A percentile compares a stretch with the other conserved stretches of the same genome.
These are phyloP conservation scores for Platanista minor DNA, from an alignment of 2,113 vertebrate species.

Conservation along the genomic window DNA sequence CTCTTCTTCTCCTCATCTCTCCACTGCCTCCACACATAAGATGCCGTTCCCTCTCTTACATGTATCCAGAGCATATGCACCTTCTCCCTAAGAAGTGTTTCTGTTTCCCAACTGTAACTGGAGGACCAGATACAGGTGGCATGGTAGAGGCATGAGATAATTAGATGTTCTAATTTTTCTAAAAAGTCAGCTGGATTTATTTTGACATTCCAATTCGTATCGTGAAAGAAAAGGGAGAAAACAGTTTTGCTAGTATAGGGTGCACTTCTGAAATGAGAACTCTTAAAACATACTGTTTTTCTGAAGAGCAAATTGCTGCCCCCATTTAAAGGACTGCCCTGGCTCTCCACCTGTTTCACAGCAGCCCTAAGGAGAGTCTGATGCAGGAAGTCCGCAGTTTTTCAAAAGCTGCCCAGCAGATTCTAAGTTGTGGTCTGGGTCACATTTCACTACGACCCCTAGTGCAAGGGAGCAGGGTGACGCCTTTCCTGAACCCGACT, in stretches of 20 bases:
- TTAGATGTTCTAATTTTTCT: not conserved
- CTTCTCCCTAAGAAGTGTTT: not conserved
- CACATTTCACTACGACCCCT: not conserved
- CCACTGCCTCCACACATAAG: not conserved
- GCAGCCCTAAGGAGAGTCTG: not conserved
- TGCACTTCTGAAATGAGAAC: not conserved
- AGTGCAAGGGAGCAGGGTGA: not conserved
- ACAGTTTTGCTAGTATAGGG: not conserved
- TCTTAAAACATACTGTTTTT: not conserved
- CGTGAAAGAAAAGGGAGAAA: not conserved
- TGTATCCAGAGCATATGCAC: not conserved
- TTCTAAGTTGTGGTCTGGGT: not conserved
- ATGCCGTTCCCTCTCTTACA: not conserved
- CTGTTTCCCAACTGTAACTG: not conserved
- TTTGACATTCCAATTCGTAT: not conserved
- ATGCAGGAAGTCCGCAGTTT: not conserved
- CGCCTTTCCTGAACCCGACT: not conserved
- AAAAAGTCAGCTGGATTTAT: not conserved
- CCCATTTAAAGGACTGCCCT: not conserved
- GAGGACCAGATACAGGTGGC: not conserved
- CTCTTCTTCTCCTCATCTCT: not conserved
- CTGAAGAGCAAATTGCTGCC: not conserved
- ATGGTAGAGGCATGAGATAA: not conserved
- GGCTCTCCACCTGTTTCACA: not conserved
- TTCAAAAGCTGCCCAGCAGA: not conserved